These are phyloP conservation scores for Hippocampus zosterae DNA, from an alignment of 2,113 vertebrate species.

Conservation along the genomic window DNA sequence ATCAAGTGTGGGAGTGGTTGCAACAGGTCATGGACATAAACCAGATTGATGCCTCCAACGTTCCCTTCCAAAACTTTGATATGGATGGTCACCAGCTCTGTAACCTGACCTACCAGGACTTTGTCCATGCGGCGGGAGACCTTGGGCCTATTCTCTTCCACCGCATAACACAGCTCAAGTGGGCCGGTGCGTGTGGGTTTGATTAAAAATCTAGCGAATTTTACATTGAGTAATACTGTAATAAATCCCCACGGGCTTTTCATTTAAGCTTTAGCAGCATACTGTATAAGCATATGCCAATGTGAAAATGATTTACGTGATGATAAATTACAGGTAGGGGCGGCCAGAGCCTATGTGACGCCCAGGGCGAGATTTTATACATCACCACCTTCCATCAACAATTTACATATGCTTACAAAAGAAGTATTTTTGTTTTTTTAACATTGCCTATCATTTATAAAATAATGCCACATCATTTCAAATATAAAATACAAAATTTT, in stretches of 20 bases:
- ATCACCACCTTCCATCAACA: no score
- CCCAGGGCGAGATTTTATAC: no score
- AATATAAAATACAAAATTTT: no score
- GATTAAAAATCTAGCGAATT: not conserved
- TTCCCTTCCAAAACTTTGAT: slow-evolving; percentile 94
- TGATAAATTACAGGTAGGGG: not conserved
- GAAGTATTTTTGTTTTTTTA: no score
- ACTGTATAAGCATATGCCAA: not conserved
- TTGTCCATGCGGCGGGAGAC: slow-evolving; percentile 82
- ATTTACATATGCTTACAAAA: no score
- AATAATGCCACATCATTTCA: no score
- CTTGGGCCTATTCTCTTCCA: slow-evolving; percentile 87
- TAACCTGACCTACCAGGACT: slow-evolving; percentile 87
- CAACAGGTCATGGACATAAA: slow-evolving; percentile 93
- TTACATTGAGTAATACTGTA: not conserved
- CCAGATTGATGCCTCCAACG: slow-evolving; percentile 87
- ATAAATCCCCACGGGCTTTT: not conserved
- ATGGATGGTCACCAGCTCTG: slow-evolving; percentile 89
- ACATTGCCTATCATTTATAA: no score
- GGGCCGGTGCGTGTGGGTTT: slow-evolving; percentile 73
- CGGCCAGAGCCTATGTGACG: no score
- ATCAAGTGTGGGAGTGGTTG: slow-evolving; percentile 98
- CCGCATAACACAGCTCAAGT: slow-evolving; percentile 88
- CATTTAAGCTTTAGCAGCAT: not conserved
- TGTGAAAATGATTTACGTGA: not conserved